Evolutionary conservation across 1,140 invertebrate genomes (phyloP), one percentile per base, ranked within the genome.

Genomic region (Hylaeus anthracinus): DNA sequence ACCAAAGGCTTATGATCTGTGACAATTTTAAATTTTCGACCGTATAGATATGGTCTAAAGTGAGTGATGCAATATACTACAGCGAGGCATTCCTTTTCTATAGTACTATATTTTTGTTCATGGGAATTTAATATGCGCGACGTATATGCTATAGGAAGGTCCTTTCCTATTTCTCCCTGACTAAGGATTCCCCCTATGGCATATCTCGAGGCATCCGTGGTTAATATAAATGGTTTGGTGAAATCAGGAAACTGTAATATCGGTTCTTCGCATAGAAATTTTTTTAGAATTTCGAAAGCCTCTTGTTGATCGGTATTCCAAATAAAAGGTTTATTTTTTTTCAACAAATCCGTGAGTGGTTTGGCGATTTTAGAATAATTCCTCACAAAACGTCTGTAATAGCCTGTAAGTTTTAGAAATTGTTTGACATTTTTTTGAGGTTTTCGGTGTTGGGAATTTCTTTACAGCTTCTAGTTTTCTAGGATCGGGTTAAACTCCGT

Each of bases 1-100:
- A 48, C 43, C 45, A 67, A 51, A 2, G 65, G 65, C 15, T 45
- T 67, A 73, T 95, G 94, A 72, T 95, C 94, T 0, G 94, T 95
- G 5, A 93, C 66, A 0, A 95, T 88, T 10, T 61, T 91, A 79
- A 95, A 95, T 72, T 92, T 88, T 43, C 79, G 88, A 9, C 93
- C 93, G 71, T 92, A 93, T 5, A 95, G 71, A 85, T 94, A 95
- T 55, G 87, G 91, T 82, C 89, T 77, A 85, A 94, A 95, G 65
- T 92, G 89, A 84, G 94, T 91, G 0, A 92, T 88, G 0, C 90
- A 92, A 87, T 90, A 93, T 3, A 95, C 79, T 3, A 70, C 45
- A 2, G 67, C 67, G 2, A 70, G 41, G 12, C 3, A 74, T 58
- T 80, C 78, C 45, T 74, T 73, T 37, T 80, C 78, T 1, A 69